Evolutionary conservation across 2,797 vertebrate genomes (phyloP).

Genomic region (Spondyliosoma cantharus): DNA sequence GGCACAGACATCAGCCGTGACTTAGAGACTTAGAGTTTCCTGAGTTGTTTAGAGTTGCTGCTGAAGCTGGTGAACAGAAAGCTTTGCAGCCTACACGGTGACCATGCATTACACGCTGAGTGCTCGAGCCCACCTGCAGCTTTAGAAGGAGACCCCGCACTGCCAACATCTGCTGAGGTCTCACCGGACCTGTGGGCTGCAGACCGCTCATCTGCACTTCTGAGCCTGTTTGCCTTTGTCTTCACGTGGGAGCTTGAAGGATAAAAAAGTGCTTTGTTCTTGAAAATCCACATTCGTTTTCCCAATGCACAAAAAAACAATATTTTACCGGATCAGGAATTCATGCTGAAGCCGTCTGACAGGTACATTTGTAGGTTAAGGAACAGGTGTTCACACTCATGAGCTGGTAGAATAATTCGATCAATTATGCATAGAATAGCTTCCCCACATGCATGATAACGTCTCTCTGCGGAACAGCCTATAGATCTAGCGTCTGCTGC

Average conservation of each 20-base stretch:
- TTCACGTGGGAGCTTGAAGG: constrained; percentile 34
- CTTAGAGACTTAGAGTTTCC: constrained; percentile 12
- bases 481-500: constrained; percentile 32
- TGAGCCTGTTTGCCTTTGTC: constrained; percentile 39
- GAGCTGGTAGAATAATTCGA: constrained; percentile 49
- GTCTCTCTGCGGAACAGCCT: constrained; percentile 13
- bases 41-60: no score
- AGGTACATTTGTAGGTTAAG: constrained; percentile 40
- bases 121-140: constrained; percentile 52
- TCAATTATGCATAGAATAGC: constrained; percentile 60
- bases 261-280: constrained; percentile 42
- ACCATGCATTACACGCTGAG: constrained; percentile 48
- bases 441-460: constrained; percentile 37
- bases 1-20: constrained; percentile 18
- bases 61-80: constrained; percentile 46
- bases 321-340: neutral
- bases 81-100: constrained; percentile 34
- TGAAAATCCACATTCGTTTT: constrained; percentile 18
- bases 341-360: constrained; percentile 28
- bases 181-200: constrained; percentile 41
- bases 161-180: constrained; percentile 67
- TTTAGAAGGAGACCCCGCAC: constrained; percentile 34
- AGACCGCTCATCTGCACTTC: constrained; percentile 32
- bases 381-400: constrained; percentile 59
- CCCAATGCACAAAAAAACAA: neutral